Percentiles rank a stretch among this genome's conserved stretches.
phyloP scores from a whole-genome alignment of 1,140 invertebrate genomes.

The Drosophila willistoni region DNA sequence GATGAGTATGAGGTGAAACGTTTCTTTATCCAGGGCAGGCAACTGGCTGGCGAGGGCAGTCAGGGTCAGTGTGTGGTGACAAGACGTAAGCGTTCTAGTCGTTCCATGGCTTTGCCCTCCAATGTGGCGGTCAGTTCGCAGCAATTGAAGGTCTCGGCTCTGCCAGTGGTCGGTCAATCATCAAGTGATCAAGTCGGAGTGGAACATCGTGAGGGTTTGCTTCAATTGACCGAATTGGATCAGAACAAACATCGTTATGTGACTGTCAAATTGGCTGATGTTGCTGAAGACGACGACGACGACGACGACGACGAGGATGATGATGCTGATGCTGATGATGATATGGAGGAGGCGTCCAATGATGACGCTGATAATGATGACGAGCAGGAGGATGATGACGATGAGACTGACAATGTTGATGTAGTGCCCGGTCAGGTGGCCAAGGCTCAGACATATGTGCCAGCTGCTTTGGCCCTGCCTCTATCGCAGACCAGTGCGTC shows the following conservation, averaged over 20 bases:
- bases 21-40: conserved; percentile 73
- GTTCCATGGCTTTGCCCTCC: neutral
- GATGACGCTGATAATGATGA: conserved; percentile 24
- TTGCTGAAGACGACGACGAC: conserved; percentile 6
- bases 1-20: conserved; percentile 76
- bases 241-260: conserved; percentile 54
- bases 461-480: conserved; percentile 51
- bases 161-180: neutral
- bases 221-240: conserved; percentile 5
- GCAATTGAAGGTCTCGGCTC: conserved; percentile 37
- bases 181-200: neutral
- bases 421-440: conserved; percentile 16
- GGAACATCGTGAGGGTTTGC: conserved; percentile 52
- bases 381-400: neutral
- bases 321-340: conserved; percentile 13
- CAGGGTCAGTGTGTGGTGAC: conserved; percentile 75
- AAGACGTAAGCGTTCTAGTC: conserved; percentile 60
- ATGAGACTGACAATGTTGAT: neutral
- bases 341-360: conserved; percentile 11
- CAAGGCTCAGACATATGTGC: conserved; percentile 27
- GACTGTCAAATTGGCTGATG: conserved; percentile 40
- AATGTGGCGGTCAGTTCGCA: conserved; percentile 50
- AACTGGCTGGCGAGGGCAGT: conserved; percentile 65
- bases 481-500: conserved; percentile 18
- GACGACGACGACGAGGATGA: neutral